phyloP scores from a whole-genome alignment of 1,140 invertebrate genomes.

The Lepidotrigona ventralis region DNA sequence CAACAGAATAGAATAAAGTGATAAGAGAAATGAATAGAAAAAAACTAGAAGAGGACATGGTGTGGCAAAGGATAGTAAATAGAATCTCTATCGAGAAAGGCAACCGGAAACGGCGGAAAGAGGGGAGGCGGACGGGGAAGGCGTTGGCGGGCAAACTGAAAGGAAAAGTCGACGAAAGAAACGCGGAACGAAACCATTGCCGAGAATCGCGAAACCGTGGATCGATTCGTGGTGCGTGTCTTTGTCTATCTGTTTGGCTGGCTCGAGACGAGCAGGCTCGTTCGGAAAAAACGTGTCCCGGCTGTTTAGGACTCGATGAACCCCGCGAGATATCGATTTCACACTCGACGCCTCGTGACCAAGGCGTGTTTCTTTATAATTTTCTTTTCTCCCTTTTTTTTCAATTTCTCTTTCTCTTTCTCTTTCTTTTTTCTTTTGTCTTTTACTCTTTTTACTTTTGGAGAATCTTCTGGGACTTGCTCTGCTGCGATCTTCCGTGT shows the following conservation, averaged over 20 bases:
- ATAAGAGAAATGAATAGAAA: neutral
- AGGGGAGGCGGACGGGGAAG: neutral
- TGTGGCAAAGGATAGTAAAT: neutral
- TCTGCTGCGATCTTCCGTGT: conserved; percentile 51
- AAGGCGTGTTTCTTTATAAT: neutral
- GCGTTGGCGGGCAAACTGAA: conserved; percentile 7
- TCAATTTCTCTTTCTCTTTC: neutral
- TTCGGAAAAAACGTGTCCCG: conserved; percentile 16
- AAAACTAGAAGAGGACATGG: neutral
- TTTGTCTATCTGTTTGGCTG: conserved; percentile 79
- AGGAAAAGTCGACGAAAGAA: conserved; percentile 29
- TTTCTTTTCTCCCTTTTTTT: conserved; percentile 11
- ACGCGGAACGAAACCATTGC: conserved; percentile 55
- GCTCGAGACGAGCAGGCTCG: conserved; percentile 27
- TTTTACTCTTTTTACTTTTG: neutral
- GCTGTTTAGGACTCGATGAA: conserved; percentile 9
- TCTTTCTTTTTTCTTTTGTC: conserved; percentile 5
- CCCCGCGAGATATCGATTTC: conserved; percentile 36
- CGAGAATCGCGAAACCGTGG: neutral
- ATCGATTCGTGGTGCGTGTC: conserved; percentile 59
- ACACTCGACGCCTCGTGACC: conserved; percentile 19
- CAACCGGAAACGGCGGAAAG: too few relatives aligned
- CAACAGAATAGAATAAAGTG: conserved; percentile 1
- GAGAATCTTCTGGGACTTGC: neutral
- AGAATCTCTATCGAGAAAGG: neutral